Conservation (phyloP, 2,113 vertebrate species). For the Toxostoma redivivum region DNA sequence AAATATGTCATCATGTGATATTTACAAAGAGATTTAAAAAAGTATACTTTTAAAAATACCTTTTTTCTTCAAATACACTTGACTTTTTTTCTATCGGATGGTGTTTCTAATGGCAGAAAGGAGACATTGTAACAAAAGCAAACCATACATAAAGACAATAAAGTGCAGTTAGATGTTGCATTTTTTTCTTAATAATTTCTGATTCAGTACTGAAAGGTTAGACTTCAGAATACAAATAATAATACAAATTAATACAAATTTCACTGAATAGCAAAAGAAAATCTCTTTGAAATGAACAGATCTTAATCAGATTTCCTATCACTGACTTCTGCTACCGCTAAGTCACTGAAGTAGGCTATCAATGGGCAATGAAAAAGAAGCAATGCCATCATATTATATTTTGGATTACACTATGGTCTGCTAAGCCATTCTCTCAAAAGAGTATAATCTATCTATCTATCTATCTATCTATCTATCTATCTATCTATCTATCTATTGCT, state of each 20-base stretch:
- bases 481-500: too few species aligned
- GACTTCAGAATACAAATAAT: not conserved
- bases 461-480: not conserved
- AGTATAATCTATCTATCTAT: not conserved
- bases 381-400: not conserved
- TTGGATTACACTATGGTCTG: not conserved
- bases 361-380: not conserved
- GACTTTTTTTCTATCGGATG: not conserved
- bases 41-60: not conserved
- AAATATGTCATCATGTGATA: not conserved
- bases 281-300: not conserved
- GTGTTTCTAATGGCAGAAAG: not conserved
- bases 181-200: not conserved
- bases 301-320: not conserved
- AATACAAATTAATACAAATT: not conserved
- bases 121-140: not conserved
- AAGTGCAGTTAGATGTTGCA: not conserved
- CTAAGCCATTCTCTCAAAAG: not conserved
- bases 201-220: not conserved
- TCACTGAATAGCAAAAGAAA: not conserved
- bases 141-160: not conserved
- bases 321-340: not conserved
- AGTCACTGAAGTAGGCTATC: not conserved
- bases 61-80: not conserved
- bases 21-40: not conserved